These are phyloP conservation scores for Chrysomallon squamiferum DNA, from an alignment of 1,140 invertebrate genomes.

Conservation along the genomic window DNA sequence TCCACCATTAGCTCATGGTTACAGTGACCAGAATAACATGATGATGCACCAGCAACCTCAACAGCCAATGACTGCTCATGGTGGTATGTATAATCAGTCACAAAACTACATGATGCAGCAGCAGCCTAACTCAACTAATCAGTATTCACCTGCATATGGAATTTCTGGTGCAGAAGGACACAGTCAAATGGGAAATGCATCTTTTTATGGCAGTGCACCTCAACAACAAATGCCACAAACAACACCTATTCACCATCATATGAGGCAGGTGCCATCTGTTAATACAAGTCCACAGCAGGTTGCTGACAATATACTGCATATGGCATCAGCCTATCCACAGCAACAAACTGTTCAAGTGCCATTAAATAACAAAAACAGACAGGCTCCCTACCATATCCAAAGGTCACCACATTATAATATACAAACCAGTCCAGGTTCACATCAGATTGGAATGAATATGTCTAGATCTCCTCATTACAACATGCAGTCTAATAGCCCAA, in stretches of 20 bases:
- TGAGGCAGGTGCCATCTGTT: constrained; percentile 14
- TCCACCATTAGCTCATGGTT: constrained; percentile 1
- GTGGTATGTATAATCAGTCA: constrained; percentile 12
- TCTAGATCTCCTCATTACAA: constrained; percentile 32
- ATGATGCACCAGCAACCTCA: constrained; percentile 11
- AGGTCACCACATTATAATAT: constrained; percentile 37
- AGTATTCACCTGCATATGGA: background rate
- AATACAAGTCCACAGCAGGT: constrained; percentile 55
- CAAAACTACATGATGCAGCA: constrained; percentile 20
- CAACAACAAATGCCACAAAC: constrained; percentile 14
- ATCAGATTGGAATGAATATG: too few relatives aligned
- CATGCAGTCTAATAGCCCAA: constrained; percentile 14
- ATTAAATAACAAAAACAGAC: constrained; percentile 39
- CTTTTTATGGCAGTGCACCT: constrained; percentile 4
- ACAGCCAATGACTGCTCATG: constrained; percentile 6
- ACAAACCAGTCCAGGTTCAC: constrained; percentile 1
- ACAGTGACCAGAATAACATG: constrained; percentile 7
- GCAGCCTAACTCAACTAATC: constrained; percentile 6
- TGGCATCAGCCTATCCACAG: constrained; percentile 52
- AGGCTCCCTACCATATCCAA: constrained; percentile 54
- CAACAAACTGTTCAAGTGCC: constrained; percentile 54
- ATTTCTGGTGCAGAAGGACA: constrained; percentile 5
- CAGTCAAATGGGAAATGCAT: constrained; percentile 11
- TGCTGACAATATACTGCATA: constrained; percentile 60
- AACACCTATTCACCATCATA: constrained; percentile 21